Conservation (phyloP, 2,888 invertebrate genomes). For the Actias luna region DNA sequence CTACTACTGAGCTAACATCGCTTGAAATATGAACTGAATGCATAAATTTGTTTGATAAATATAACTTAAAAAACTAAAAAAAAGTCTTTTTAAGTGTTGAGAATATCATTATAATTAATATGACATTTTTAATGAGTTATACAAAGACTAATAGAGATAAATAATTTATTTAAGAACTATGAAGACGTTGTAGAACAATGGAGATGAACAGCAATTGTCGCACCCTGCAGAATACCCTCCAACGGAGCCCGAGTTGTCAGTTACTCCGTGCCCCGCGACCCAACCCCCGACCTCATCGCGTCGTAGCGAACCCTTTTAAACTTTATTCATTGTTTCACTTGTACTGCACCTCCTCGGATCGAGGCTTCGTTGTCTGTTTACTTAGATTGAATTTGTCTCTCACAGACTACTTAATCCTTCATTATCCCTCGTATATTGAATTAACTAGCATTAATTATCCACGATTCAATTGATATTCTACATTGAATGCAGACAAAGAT, state of each 20-base stretch:
- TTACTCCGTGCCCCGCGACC: conserved; percentile 38
- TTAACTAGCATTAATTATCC: not conserved
- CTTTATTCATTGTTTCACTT: conserved; percentile 72
- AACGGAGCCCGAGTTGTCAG: conserved; percentile 49
- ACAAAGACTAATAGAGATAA: not conserved
- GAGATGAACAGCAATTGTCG: conserved; percentile 22
- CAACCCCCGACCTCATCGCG: conserved; percentile 23
- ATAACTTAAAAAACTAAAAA: not conserved
- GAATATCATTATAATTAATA: not conserved
- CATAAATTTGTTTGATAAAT: too few species aligned
- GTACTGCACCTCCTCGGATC: conserved; percentile 47
- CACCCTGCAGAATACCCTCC: conserved; percentile 40
- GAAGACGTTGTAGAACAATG: conserved; percentile 17
- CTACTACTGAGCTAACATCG: too few species aligned
- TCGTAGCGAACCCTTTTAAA: conserved; percentile 58
- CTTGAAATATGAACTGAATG: too few species aligned
- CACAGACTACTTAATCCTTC: conserved; percentile 42
- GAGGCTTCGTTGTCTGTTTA: conserved; percentile 38
- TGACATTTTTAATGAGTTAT: not conserved
- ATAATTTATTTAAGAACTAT: conserved; percentile 21
- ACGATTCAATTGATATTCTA: not conserved
- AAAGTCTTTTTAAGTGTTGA: not conserved
- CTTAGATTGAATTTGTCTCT: conserved; percentile 62
- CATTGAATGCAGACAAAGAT: too few species aligned
- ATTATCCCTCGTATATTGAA: conserved; percentile 37